Evolutionary conservation across 2,797 vertebrate genomes (phyloP), one percentile per base, ranked within the genome.

Genomic region (Fundulus diaphanus): DNA sequence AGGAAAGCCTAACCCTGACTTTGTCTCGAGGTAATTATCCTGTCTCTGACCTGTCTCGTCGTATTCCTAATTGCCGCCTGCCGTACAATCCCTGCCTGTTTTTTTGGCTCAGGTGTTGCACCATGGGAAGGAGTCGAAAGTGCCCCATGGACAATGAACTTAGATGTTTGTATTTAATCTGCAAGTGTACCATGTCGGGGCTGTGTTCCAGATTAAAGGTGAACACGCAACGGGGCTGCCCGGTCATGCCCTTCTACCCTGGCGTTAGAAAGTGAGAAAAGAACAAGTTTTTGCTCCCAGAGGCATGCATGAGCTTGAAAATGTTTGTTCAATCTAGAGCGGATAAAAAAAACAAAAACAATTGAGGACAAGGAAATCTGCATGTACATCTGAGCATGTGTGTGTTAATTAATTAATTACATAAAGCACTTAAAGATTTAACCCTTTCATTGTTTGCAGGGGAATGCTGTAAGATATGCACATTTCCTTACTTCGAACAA

Each of bases 11-110:
- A 74, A 77, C 82, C 81, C 83, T 33, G 65, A 78, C 69, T 74
- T 68, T 5, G 51, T 73, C 75, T 84, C 7, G 0, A 57, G 78
- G 83, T 84, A 86, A 87, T 88, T 88, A 89, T 88, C 85, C 84
- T 49, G 80, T 90, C 89, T 92, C 70, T 85, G 87, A 89, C 85
- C 86, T 84, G 87, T 90, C 89, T 89, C n/a, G 37, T 83, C 81
- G 63, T 73, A 83, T 65, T 70, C 56, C 37, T 54, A 7, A 46
- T 24, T 67, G 74, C 59, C 56, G 85, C 89, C 88, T 89, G 78
- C 75, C 61, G 70, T 81, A 49, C 9, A 24, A n/a, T 16, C 15
- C 75, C 70, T 18, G 66, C 81, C 75, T 88, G 76, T 78, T 84
- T 78, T 84, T 82, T 68, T 82, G 83, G 68, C 76, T 9, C 66